Percentiles rank a stretch among this genome's conserved stretches.
phyloP scores from a whole-genome alignment of 2,797 vertebrate species.

The Sparus aurata region DNA sequence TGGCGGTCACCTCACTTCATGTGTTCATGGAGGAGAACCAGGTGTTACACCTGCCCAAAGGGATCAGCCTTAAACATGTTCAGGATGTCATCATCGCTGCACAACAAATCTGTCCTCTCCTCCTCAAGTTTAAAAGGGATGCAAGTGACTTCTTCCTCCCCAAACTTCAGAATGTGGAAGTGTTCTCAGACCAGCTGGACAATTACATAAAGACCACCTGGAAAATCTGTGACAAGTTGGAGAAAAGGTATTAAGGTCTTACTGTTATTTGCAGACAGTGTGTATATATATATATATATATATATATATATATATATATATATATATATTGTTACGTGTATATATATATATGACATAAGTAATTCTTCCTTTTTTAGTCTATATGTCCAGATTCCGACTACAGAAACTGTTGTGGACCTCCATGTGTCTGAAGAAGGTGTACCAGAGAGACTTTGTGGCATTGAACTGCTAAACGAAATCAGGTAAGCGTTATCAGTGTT shows the following conservation, averaged over 20 bases:
- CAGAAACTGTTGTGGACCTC: too few species aligned
- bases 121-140: constrained; percentile 80
- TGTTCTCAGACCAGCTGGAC: constrained; percentile 75
- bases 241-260: constrained; percentile 64
- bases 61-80: constrained; percentile 33
- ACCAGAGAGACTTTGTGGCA: too few species aligned
- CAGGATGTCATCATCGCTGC: constrained; percentile 56
- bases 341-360: too few species aligned
- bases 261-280: too few species aligned
- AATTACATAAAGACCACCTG: constrained; percentile 69
- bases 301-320: too few species aligned
- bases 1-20: constrained; percentile 79
- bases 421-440: too few species aligned
- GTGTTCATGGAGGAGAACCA: constrained; percentile 70
- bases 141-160: constrained; percentile 74
- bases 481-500: too few species aligned
- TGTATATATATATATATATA: not conserved
- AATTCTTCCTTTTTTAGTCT: too few species aligned
- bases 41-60: constrained; percentile 46
- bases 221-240: constrained; percentile 70
- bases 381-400: too few species aligned
- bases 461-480: too few species aligned
- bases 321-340: too few species aligned
- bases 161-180: constrained; percentile 74
- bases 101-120: constrained; percentile 18